These are phyloP conservation scores for Pelmatolapia mariae DNA, from an alignment of 2,113 vertebrate species.

Conservation along the genomic window DNA sequence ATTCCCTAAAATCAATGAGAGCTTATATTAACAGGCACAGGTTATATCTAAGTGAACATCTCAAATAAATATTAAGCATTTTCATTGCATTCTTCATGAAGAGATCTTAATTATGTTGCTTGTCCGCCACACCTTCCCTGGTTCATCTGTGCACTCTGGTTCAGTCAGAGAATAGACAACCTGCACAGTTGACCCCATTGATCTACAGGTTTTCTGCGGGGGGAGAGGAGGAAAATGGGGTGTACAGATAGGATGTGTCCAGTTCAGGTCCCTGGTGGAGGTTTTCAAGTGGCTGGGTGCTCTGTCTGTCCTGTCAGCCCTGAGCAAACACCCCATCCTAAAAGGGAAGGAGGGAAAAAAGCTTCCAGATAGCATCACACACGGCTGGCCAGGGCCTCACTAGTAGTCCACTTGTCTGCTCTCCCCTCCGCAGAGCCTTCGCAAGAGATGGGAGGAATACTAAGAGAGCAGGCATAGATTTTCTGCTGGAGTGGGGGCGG, in stretches of 20 bases:
- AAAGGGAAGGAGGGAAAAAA: constrained; percentile 40
- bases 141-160: neutral
- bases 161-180: neutral
- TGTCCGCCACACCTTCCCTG: neutral
- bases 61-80: neutral
- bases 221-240: neutral
- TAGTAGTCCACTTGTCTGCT: constrained; percentile 66
- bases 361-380: constrained; percentile 61
- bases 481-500: constrained; percentile 54
- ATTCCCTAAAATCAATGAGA: neutral
- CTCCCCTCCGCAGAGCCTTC: constrained; percentile 62
- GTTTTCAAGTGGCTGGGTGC: constrained; percentile 54
- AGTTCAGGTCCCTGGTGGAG: constrained; percentile 53
- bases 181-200: neutral
- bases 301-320: constrained; percentile 65
- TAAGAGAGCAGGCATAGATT: constrained; percentile 72
- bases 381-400: constrained; percentile 59
- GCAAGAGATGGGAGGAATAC: constrained; percentile 72
- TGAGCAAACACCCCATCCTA: constrained; percentile 58
- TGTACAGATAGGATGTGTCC: constrained; percentile 31
- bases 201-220: neutral
- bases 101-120: neutral
- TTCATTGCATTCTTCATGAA: neutral
- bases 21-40: neutral
- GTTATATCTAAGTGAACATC: neutral